Evolutionary conservation across 1,140 invertebrate genomes (phyloP).

Genomic region (Harpegnathos saltator): DNA sequence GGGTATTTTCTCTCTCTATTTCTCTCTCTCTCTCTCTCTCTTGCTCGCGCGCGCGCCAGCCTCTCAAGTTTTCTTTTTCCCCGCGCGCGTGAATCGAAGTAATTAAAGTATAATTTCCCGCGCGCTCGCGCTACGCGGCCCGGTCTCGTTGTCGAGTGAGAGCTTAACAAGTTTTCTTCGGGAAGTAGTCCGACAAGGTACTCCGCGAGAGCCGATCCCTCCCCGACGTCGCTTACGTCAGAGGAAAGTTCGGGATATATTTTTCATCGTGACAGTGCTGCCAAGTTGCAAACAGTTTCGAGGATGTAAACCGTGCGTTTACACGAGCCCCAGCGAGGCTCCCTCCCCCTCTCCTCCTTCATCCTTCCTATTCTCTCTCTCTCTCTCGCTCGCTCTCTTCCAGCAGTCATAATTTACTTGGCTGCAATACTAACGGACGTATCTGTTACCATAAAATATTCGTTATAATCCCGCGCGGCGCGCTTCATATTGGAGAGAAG

Average conservation of each 20-base stretch:
- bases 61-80: neutral
- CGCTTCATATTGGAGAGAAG: conserved; percentile 25
- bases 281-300: conserved; percentile 42
- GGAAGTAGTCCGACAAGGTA: conserved; percentile 20
- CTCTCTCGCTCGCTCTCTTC: neutral
- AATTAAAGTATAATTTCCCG: conserved; percentile 57
- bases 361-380: too few species aligned
- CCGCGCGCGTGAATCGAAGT: conserved; percentile 36
- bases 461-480: conserved; percentile 11
- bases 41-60: too few species aligned
- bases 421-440: conserved; percentile 31
- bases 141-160: conserved; percentile 17
- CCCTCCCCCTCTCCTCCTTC: too few species aligned
- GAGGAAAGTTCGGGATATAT: conserved; percentile 34
- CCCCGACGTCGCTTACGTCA: conserved; percentile 18
- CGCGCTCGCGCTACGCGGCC: neutral
- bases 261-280: conserved; percentile 28
- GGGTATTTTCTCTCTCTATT: too few species aligned
- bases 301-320: conserved; percentile 45
- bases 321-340: conserved; percentile 5
- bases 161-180: conserved; percentile 53
- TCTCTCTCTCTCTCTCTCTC: too few species aligned
- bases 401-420: conserved; percentile 21
- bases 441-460: conserved; percentile 54
- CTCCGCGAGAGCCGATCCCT: conserved; percentile 17